These are phyloP conservation scores for Nemurella pictetii DNA, from an alignment of 2,888 invertebrate genomes.

Conservation along the genomic window DNA sequence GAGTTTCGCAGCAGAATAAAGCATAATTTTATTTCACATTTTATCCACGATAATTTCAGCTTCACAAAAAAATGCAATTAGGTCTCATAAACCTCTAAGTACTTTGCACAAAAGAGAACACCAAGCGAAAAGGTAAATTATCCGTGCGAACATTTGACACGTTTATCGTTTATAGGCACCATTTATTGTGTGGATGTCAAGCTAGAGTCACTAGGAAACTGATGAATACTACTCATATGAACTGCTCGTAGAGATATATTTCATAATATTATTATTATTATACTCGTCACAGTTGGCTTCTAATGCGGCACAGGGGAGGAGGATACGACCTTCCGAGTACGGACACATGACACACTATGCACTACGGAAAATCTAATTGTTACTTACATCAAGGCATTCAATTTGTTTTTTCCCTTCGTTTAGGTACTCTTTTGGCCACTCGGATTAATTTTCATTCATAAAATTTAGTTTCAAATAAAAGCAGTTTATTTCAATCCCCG, in stretches of 20 bases:
- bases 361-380: not conserved
- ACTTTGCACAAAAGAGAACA: not conserved
- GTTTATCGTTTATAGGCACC: not conserved
- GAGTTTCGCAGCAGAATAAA: not conserved
- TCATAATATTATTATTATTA: not conserved
- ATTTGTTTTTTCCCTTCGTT: not conserved
- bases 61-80: not conserved
- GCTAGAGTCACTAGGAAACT: not conserved
- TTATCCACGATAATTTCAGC: not conserved
- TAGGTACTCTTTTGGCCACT: not conserved
- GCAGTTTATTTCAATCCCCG: too few species aligned
- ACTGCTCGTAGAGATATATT: not conserved
- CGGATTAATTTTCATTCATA: not conserved
- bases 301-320: not conserved
- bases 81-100: not conserved
- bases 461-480: not conserved
- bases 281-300: not conserved
- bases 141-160: not conserved
- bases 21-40: not conserved
- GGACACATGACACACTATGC: not conserved
- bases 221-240: not conserved
- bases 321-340: not conserved
- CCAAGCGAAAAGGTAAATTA: not conserved
- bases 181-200: not conserved
- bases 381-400: not conserved